Evolutionary conservation across 2,113 vertebrate genomes (phyloP).

Genomic region (Meriones unguiculatus): DNA sequence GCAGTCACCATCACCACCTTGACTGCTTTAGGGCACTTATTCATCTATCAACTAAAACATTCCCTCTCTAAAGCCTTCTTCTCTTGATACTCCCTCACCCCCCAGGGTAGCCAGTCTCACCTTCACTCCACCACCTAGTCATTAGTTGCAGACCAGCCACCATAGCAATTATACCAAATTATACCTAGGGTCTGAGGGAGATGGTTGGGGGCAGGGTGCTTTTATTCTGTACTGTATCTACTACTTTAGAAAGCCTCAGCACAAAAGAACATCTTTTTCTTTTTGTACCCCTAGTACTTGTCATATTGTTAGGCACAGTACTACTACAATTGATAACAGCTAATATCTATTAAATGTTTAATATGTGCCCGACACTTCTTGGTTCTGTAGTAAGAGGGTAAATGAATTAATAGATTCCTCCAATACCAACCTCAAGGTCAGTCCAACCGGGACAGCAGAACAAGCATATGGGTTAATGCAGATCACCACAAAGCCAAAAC

Average conservation of each 20-base stretch:
- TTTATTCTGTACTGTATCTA: slow-evolving; percentile 40
- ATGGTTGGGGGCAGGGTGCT: not conserved
- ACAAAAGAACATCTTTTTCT: slow-evolving; percentile 44
- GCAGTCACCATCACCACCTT: not conserved
- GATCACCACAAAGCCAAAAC: slow-evolving; percentile 42
- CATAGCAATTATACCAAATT: not conserved
- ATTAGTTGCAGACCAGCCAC: not conserved
- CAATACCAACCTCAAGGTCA: slow-evolving; percentile 44
- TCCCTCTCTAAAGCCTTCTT: not conserved
- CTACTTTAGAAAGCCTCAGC: slow-evolving; percentile 36
- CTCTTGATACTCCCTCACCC: not conserved
- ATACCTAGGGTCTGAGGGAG: not conserved
- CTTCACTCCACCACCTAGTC: not conserved
- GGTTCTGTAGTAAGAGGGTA: not conserved
- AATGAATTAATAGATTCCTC: slow-evolving; percentile 53
- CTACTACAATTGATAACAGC: not conserved
- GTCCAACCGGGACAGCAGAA: slow-evolving; percentile 59
- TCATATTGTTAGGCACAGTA: not conserved
- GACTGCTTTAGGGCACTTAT: not conserved
- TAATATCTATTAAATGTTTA: slow-evolving; percentile 27
- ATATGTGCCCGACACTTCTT: slow-evolving; percentile 27
- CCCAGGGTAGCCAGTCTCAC: not conserved
- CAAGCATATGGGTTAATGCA: slow-evolving; percentile 20
- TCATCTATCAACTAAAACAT: slow-evolving; percentile 31
- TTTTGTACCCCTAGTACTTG: slow-evolving; percentile 16